A percentile compares a stretch with the other conserved stretches of the same genome.
phyloP scores from a whole-genome alignment of 2,888 invertebrate species.

The Chelonus formosanus region DNA sequence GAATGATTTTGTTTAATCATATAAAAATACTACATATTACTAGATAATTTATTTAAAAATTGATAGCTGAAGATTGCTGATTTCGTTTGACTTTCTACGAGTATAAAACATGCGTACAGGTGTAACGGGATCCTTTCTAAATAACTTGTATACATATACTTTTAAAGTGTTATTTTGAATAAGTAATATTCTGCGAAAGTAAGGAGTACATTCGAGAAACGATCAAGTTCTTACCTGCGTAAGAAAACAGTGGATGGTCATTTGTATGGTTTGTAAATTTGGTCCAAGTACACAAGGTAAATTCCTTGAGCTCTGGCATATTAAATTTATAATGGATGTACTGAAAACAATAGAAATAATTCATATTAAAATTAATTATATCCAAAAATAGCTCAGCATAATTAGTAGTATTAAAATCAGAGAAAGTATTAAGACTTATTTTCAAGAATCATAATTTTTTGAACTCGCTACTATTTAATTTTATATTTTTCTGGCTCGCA shows the following conservation, averaged over 20 bases:
- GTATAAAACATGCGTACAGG: not conserved
- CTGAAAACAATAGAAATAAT: constrained; percentile 66
- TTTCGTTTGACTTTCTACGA: constrained; percentile 15
- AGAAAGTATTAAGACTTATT: too few relatives aligned
- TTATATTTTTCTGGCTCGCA: too few relatives aligned
- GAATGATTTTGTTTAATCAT: too few relatives aligned
- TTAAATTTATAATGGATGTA: constrained; percentile 78
- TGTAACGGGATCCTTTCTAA: constrained; percentile 10
- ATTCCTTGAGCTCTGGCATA: constrained; percentile 81
- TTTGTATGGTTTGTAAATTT: constrained; percentile 84
- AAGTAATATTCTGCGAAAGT: not conserved
- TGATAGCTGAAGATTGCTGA: not conserved
- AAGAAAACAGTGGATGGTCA: constrained; percentile 85
- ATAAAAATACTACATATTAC: not conserved
- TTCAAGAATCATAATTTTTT: too few relatives aligned
- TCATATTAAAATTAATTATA: too few relatives aligned
- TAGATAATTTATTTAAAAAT: not conserved
- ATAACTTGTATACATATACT: not conserved
- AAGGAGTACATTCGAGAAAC: too few relatives aligned
- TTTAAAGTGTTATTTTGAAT: not conserved
- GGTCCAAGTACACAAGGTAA: constrained; percentile 84
- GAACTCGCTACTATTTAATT: too few relatives aligned
- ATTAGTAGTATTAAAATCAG: too few relatives aligned
- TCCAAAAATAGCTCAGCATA: too few relatives aligned
- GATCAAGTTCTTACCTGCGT: constrained; percentile 72